phyloP scores from a whole-genome alignment of 2,797 vertebrate genomes.

The Chloroceryle amazona region DNA sequence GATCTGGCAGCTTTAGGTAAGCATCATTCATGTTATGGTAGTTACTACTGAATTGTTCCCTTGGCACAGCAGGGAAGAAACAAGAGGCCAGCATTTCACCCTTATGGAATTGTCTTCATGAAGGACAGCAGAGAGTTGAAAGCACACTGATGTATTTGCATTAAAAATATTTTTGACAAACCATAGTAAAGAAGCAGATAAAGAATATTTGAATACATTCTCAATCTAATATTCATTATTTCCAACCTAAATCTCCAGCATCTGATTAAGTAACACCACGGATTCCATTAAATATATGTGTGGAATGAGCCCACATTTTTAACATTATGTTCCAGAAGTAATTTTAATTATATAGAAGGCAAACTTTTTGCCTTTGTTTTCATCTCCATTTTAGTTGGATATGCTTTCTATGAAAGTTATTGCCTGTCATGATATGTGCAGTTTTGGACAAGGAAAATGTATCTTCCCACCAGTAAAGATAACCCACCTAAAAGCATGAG shows the following conservation, averaged over 20 bases:
- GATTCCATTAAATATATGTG: slow-evolving; percentile 18
- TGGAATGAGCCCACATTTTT: slow-evolving; percentile 26
- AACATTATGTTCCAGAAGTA: neutral
- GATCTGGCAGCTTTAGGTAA: neutral
- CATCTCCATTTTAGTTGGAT: neutral
- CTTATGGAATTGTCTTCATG: neutral
- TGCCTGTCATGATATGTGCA: neutral
- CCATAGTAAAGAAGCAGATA: neutral
- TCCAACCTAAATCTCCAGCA: slow-evolving; percentile 20
- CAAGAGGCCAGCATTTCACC: neutral
- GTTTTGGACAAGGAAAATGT: neutral
- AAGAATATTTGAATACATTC: neutral
- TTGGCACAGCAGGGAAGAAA: neutral
- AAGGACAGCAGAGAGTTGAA: neutral
- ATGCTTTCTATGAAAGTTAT: neutral
- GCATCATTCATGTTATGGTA: neutral
- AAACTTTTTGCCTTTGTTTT: neutral
- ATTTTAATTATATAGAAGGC: slow-evolving; percentile 1
- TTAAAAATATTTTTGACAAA: slow-evolving; percentile 33
- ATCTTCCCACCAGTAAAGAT: neutral
- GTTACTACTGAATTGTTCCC: neutral
- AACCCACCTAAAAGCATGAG: neutral
- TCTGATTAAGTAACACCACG: slow-evolving; percentile 33
- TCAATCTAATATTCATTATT: slow-evolving; percentile 17
- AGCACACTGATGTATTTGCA: neutral